phyloP scores from a whole-genome alignment of 2,888 invertebrate genomes.

The Rhagonycha lutea region DNA sequence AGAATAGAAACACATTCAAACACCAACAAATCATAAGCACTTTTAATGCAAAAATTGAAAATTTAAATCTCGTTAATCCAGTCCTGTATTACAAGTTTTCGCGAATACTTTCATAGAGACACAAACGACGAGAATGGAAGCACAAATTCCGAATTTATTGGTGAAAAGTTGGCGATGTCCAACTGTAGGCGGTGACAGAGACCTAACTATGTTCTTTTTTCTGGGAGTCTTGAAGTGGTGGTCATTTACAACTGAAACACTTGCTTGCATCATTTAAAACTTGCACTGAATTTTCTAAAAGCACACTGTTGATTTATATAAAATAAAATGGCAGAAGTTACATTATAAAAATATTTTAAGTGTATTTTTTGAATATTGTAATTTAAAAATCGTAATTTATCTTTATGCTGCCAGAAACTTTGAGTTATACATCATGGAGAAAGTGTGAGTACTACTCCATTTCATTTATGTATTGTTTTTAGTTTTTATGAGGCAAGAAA shows the following conservation, averaged over 20 bases:
- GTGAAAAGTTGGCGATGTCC: neutral
- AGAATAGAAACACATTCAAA: too few relatives aligned
- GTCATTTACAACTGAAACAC: neutral
- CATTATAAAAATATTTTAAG: neutral
- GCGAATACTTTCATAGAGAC: too few relatives aligned
- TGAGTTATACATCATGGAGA: constrained; percentile 49
- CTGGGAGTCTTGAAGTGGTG: neutral
- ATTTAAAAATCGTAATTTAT: constrained; percentile 13
- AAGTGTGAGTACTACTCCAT: constrained; percentile 49
- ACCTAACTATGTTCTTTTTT: neutral
- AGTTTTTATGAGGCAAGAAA: constrained; percentile 40
- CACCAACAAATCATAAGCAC: too few relatives aligned
- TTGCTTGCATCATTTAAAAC: neutral
- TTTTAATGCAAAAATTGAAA: too few relatives aligned
- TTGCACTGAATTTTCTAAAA: neutral
- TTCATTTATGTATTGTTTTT: constrained; percentile 29
- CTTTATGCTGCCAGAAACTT: constrained; percentile 42
- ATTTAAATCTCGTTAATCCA: too few relatives aligned
- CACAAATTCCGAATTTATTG: neutral
- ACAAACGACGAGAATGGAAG: too few relatives aligned
- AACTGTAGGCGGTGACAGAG: neutral
- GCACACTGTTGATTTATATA: neutral
- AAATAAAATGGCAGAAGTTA: neutral
- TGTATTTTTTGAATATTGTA: neutral
- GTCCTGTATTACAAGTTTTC: too few relatives aligned